A percentile compares a stretch with the other conserved stretches of the same genome.
Evolutionary conservation across 2,888 invertebrate genomes (phyloP).

Genomic region (Drosophila nigritarsus): DNA sequence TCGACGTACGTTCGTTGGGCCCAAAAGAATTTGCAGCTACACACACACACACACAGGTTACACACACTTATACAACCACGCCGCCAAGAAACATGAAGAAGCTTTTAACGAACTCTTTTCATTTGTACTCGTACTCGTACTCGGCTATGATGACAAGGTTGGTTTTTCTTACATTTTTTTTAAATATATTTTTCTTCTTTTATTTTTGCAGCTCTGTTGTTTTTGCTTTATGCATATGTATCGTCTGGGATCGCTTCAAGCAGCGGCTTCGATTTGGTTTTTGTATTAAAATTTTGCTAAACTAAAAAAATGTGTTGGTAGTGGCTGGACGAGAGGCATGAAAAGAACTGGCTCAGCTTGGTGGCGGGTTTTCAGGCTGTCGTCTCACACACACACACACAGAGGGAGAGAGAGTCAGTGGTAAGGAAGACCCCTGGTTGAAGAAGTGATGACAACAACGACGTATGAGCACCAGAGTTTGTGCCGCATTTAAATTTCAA

Average conservation of each 20-base stretch:
- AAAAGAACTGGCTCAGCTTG: slow-evolving; percentile 36
- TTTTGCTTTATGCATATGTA: slow-evolving; percentile 73
- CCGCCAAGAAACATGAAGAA: slow-evolving; percentile 75
- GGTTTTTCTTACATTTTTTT: slow-evolving; percentile 44
- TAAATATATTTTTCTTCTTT: slow-evolving; percentile 28
- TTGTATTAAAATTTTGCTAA: slow-evolving; percentile 78
- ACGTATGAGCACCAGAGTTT: slow-evolving; percentile 77
- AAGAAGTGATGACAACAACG: slow-evolving; percentile 78
- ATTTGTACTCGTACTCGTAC: slow-evolving; percentile 73
- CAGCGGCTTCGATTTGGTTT: slow-evolving; percentile 66
- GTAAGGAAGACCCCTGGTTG: slow-evolving; percentile 66
- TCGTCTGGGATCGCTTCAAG: slow-evolving; percentile 70
- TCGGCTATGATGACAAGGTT: slow-evolving; percentile 74
- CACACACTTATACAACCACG: slow-evolving; percentile 13
- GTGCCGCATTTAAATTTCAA: slow-evolving; percentile 81
- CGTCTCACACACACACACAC: slow-evolving; percentile 40
- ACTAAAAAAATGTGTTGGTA: slow-evolving; percentile 51
- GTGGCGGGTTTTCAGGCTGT: slow-evolving; percentile 44
- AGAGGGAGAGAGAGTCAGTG: slow-evolving; percentile 31
- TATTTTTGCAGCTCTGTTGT: slow-evolving; percentile 43
- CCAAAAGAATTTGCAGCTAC: slow-evolving; percentile 74
- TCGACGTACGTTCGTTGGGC: slow-evolving; percentile 56
- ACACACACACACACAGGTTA: slow-evolving; percentile 22
- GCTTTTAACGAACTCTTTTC: slow-evolving; percentile 81
- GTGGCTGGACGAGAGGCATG: slow-evolving; percentile 19